Evolutionary conservation across 2,113 vertebrate species (phyloP), one percentile per base, ranked within the genome.

Genomic region (Danionella cerebrum): DNA sequence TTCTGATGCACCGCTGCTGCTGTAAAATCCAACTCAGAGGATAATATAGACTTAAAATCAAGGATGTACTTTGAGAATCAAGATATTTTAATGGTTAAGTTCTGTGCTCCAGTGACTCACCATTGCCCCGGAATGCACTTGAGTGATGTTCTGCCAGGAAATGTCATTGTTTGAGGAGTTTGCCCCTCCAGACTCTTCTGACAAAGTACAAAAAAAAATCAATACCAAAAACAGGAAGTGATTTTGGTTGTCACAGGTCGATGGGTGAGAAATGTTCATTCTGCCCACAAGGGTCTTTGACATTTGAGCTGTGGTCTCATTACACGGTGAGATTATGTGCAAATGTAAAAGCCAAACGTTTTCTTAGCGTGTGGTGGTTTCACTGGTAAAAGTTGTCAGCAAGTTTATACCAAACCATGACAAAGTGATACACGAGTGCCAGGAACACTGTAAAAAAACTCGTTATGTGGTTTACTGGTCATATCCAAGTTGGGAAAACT

Each of bases 61-160:
- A 50, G 3, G 3, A n/a, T 4, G 25, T 51, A 6, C 8, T 8
- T 5, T 48, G 9, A 25, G 16, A 16, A 53, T 47, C 29, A 33
- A 5, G 5, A 9, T 16, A 5, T 50, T 12, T n/a, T 8, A 1
- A 50, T 25, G 6, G n/a, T 42, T 50, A 21, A 22, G 6, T 48
- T 48, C 24, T 21, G 18, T 55, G 21, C 53, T 55, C 3, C 12
- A 10, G 6, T 22, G n/a, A 63, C 85, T 83, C 66, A 89, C 85
- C 1, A 78, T 13, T 1, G 48, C n/a, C 55, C 78, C 80, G 1
- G 82, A 72, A 31, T 42, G 79, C 18, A 75, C 66, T 29, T 67
- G 59, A 5, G 80, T 84, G 27, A 81, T 62, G 78, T 89, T 89
- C 13, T 47, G 80, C 71, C 65, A 84, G 67, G 76, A 73, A 22